Base-by-base conservation (phyloP, 1,140 invertebrate genomes). In the Philopotamus ludificatus region DNA sequence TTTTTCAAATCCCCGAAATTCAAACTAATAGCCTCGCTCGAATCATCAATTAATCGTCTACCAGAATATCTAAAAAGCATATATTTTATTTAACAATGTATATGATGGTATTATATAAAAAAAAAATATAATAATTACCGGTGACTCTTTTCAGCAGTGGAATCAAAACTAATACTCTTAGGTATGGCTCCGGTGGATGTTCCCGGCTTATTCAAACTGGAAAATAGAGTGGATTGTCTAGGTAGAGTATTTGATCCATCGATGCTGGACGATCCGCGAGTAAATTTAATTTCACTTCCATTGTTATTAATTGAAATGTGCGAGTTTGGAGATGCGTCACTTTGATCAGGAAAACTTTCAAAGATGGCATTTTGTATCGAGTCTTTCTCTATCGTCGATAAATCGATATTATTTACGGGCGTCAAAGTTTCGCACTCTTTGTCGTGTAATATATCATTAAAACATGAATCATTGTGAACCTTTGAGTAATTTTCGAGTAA, bases 161-260 rank as follows among this genome's bases (percentile, higher is more conserved):
- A 91, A 79, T 95, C 92, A 73, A 94, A 95, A 73, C 90, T 94
- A 67, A 95, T 94, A 71, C 92, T 94, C 77, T 95, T 95, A 4
- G 92, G 91, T 73, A 94, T 94, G 0, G 91, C 89, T 3, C 91
- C 92, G 0, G 89, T 92, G 0, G 89, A 88, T 10, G 81, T 79
- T 10, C 73, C 79, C 0, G 81, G 79, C 73, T 88, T 89, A 4
- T 74, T 69, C 18, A 45, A 60, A 16, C 42, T 63, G 10, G 49
- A 25, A 28, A 55, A 53, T 0, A 77, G 74, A 7, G 60, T 42
- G 3, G 60, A 53, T 9, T 65, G 65, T 53, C 68, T 65, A 3
- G 66, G 68, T 26, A 65, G 68, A 0, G 70, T 54, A 44, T 58
- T 71, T 1, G 61, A 44, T 39, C 54, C 70, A 50, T 76, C 75